Conservation (phyloP, 2,888 invertebrate genomes). For the Tineola bisselliella region DNA sequence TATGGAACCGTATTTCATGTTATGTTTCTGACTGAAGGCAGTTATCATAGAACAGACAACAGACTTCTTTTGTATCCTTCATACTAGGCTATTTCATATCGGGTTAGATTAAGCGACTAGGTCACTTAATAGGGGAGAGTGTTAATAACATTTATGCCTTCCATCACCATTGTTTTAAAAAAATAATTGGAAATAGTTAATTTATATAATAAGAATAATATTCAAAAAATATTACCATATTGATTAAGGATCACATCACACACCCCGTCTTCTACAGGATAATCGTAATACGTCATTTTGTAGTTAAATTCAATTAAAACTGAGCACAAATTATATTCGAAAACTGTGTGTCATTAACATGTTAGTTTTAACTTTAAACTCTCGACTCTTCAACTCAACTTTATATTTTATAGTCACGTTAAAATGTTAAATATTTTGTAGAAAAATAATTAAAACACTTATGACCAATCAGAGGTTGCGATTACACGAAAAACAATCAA, state of each 20-base stretch:
- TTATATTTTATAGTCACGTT: background rate
- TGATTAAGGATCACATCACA: slow-evolving; percentile 37
- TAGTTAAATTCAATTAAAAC: background rate
- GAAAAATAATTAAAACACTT: background rate
- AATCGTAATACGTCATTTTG: slow-evolving; percentile 17
- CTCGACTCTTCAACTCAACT: background rate
- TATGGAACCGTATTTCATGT: no score
- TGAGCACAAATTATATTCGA: background rate
- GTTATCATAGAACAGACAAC: no score
- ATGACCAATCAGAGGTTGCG: background rate
- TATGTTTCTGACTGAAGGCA: no score
- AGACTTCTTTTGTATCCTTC: no score
- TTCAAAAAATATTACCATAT: slow-evolving; percentile 35
- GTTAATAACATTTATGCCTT: no score
- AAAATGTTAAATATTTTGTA: background rate
- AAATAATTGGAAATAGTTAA: no score
- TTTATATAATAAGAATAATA: background rate
- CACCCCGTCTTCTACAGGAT: slow-evolving; percentile 21
- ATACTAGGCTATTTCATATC: no score
- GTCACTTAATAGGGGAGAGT: no score
- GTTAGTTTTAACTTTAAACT: background rate
- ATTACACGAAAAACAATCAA: slow-evolving; percentile 5
- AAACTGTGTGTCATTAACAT: background rate
- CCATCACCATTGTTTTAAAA: no score
- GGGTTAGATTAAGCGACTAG: no score